Evolutionary conservation across 2,888 invertebrate genomes (phyloP).

Genomic region (Mechanitis mazaeus): DNA sequence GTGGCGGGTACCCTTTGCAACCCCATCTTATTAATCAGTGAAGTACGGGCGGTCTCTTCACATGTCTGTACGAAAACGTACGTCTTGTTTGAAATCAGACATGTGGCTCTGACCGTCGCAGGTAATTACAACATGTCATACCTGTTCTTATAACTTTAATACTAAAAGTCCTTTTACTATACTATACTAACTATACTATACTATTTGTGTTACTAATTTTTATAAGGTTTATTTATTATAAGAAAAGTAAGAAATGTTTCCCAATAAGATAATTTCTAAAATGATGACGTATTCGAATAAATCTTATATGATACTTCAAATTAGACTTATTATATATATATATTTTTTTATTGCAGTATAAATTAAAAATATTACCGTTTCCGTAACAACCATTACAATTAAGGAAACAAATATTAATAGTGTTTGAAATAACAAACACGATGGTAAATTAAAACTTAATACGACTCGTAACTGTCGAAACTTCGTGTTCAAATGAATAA

Average conservation of each 20-base stretch:
- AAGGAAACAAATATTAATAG: slow-evolving; percentile 36
- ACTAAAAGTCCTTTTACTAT: not conserved
- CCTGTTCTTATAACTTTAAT: not conserved
- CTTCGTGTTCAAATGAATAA: slow-evolving; percentile 64
- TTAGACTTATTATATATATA: no score
- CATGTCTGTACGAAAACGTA: slow-evolving; percentile 63
- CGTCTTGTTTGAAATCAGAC: slow-evolving; percentile 61
- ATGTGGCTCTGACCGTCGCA: slow-evolving; percentile 16
- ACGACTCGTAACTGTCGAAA: slow-evolving; percentile 52
- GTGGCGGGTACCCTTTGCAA: slow-evolving; percentile 68
- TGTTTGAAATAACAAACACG: slow-evolving; percentile 31
- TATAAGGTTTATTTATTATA: no score
- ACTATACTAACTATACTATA: no score
- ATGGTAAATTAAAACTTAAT: slow-evolving; percentile 44
- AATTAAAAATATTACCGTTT: not conserved
- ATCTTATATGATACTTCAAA: no score
- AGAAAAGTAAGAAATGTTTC: no score
- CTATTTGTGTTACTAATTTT: no score
- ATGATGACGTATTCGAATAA: no score
- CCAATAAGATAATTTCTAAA: no score
- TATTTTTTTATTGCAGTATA: no score
- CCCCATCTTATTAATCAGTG: slow-evolving; percentile 78
- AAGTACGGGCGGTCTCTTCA: slow-evolving; percentile 74
- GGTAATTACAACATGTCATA: slow-evolving; percentile 21
- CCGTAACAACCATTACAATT: slow-evolving; percentile 12